Evolutionary conservation across 2,888 invertebrate genomes (phyloP).

Genomic region (Andricus curvator): DNA sequence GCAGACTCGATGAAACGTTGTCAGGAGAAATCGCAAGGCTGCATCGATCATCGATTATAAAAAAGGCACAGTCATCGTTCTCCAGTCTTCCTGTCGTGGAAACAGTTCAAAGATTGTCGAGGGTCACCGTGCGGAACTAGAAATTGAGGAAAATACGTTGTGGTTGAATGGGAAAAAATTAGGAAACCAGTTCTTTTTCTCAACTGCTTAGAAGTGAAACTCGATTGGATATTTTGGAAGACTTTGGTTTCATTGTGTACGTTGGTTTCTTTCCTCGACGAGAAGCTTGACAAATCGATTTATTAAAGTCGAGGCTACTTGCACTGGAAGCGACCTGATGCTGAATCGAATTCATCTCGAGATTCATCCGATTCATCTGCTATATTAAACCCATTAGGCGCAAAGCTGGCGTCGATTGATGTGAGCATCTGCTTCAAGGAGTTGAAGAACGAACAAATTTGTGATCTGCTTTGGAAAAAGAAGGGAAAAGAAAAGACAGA

Average conservation of each 20-base stretch:
- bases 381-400: constrained; percentile 37
- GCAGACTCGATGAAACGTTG: constrained; percentile 42
- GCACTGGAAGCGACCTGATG: constrained; percentile 24
- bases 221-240: neutral
- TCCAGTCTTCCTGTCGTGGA: constrained; percentile 14
- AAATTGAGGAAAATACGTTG: constrained; percentile 2
- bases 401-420: constrained; percentile 31
- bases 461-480: constrained; percentile 10
- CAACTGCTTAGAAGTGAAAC: neutral
- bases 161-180: neutral
- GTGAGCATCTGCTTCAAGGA: constrained; percentile 35
- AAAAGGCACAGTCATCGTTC: constrained; percentile 31
- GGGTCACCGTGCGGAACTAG: constrained; percentile 10
- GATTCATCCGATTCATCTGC: constrained; percentile 14
- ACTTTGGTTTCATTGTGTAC: neutral
- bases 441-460: constrained; percentile 27
- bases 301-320: constrained; percentile 32
- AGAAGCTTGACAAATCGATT: constrained; percentile 34
- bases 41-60: constrained; percentile 39
- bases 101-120: neutral
- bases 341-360: constrained; percentile 18
- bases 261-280: neutral
- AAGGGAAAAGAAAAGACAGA: neutral
- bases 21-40: constrained; percentile 41
- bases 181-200: neutral